Base-by-base conservation (phyloP, 2,888 invertebrate genomes). In the Poecilobothrus nobilitatus region DNA sequence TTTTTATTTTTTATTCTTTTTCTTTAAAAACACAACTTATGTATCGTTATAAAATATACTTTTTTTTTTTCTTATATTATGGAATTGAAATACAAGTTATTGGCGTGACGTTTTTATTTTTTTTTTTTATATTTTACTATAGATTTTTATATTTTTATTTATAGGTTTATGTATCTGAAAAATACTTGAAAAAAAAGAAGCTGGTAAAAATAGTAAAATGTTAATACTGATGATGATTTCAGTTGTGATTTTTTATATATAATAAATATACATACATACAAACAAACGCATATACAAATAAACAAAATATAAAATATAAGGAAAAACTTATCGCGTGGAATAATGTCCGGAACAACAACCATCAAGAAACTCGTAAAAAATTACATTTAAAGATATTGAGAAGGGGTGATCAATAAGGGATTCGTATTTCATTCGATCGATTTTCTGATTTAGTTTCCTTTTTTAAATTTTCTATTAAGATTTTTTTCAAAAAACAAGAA, bases 21-120 rank as follows among this genome's bases (percentile, higher is more conserved):
- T 37, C 37, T 5, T 7, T 37, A 12, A 8, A 37, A 37, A 37
- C 7, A 27, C 27, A 27, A 27, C 3, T 27, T 8, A 12, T 37
- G 12, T 37, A 37, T 8, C 34, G 34, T 34, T 12, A 44, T 44
- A 44, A 44, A 44, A 44, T 12, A 12, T 7, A 10, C 37, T 53
- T 53, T 53, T 41, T 41, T 41, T 41, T 3, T 41, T 12, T 41
- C 41, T 2, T 41, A 41, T 41, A 53, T 53, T 53, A 53, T 9
- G 53, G 53, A 53, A 53, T 53, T 53, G 53, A 53, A 53, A 53
- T 53, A 53, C 53, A 15, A 53, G 15, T 53, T 53, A 53, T 53
- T 53, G 53, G 53, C 18, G 18, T 53, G 18, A 53, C 18, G 18
- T 53, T 53, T 9, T 53, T 5, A 44, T 10, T 10, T 15, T n/a